These are phyloP conservation scores for Dasypus novemcinctus DNA, from an alignment of 2,113 vertebrate species.

Conservation along the genomic window DNA sequence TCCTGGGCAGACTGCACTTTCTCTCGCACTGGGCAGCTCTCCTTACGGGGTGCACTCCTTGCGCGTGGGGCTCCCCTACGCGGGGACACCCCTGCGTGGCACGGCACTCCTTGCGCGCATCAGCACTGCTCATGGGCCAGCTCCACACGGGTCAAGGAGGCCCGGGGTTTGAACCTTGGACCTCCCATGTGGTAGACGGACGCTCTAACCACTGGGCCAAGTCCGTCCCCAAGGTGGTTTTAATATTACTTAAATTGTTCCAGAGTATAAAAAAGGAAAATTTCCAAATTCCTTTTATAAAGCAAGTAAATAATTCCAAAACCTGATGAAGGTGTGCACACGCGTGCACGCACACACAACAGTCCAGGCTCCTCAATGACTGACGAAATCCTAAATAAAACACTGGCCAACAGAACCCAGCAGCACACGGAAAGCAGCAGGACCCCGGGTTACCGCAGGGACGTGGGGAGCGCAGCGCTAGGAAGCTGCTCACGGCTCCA, in stretches of 20 bases:
- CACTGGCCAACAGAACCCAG: not conserved
- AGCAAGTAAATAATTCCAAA: conserved; percentile 9
- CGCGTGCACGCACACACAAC: not conserved
- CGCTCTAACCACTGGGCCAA: too few species aligned
- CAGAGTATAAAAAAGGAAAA: not conserved
- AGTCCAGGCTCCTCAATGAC: not conserved
- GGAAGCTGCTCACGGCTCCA: not conserved
- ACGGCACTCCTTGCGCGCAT: too few species aligned
- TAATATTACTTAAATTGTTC: not conserved
- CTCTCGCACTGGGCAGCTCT: too few species aligned
- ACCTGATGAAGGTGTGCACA: not conserved
- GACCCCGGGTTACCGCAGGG: not conserved
- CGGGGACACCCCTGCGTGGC: too few species aligned
- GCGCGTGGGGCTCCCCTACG: too few species aligned
- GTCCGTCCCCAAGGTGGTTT: too few species aligned
- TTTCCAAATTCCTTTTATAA: conserved; percentile 11
- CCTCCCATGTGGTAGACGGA: too few species aligned
- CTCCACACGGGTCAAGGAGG: too few species aligned
- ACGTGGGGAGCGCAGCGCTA: not conserved
- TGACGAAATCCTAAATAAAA: not conserved
- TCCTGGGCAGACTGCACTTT: too few species aligned
- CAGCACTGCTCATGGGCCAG: too few species aligned
- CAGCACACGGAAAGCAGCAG: not conserved
- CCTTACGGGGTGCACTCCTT: too few species aligned
- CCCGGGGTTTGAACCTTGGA: too few species aligned